These are phyloP conservation scores for Pogona vitticeps DNA, from an alignment of 2,113 vertebrate genomes.

Conservation along the genomic window DNA sequence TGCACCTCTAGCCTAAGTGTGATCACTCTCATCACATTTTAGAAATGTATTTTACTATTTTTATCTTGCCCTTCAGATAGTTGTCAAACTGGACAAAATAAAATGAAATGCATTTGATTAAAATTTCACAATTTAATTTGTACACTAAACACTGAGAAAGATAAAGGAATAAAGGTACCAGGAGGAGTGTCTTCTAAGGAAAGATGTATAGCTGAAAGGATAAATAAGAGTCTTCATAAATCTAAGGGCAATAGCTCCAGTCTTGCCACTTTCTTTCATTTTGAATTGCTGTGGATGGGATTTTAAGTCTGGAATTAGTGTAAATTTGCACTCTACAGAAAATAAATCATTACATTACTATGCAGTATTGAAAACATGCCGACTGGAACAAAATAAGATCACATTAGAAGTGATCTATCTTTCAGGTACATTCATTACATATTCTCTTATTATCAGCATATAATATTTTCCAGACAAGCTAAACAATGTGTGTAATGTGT, in stretches of 20 bases:
- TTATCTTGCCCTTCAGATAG: neutral
- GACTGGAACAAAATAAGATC: neutral
- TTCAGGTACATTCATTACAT: slow-evolving; percentile 18
- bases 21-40: neutral
- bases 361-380: neutral
- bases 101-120: neutral
- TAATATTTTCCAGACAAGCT: slow-evolving; percentile 37
- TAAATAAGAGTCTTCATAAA: neutral
- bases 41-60: neutral
- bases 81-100: neutral
- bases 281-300: slow-evolving; percentile 2
- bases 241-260: neutral
- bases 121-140: neutral
- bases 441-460: slow-evolving; percentile 19
- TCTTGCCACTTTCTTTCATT: neutral
- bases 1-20: neutral
- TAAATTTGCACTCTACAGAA: slow-evolving; percentile 17
- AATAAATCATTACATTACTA: neutral
- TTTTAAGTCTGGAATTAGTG: slow-evolving; percentile 28
- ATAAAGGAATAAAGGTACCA: neutral
- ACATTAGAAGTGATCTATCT: neutral
- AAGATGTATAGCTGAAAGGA: neutral
- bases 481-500: slow-evolving; percentile 29
- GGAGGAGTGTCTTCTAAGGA: neutral
- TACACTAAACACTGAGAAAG: neutral